Conservation (phyloP, 2,888 invertebrate species). For the Brenthis hecate region DNA sequence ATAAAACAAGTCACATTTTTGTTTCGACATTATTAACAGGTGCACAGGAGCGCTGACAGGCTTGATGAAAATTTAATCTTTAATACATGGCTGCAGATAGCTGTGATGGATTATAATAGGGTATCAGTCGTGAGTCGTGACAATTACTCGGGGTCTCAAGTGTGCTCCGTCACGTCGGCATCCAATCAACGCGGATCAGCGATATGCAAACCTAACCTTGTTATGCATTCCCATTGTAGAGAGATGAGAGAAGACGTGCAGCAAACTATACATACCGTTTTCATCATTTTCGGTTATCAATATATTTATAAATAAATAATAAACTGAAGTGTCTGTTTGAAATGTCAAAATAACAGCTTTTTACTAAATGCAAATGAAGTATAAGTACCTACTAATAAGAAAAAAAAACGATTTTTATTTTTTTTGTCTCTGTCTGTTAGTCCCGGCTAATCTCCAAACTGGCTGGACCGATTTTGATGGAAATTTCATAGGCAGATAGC, state of each 20-base stretch:
- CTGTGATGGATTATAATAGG: constrained; percentile 28
- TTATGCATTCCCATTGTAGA: constrained; percentile 17
- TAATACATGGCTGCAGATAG: constrained; percentile 26
- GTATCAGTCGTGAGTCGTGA: constrained; percentile 20
- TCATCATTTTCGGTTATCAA: too few relatives aligned
- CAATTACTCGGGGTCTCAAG: constrained; percentile 28
- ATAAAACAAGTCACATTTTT: constrained; percentile 16
- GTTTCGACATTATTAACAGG: constrained; percentile 22
- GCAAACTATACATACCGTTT: neutral
- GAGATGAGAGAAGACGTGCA: neutral
- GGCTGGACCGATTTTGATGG: too few relatives aligned
- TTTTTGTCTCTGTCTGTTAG: too few relatives aligned
- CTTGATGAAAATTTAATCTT: constrained; percentile 27
- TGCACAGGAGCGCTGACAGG: constrained; percentile 14
- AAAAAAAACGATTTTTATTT: too few relatives aligned
- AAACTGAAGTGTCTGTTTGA: too few relatives aligned
- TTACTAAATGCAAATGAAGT: too few relatives aligned
- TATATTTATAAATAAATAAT: too few relatives aligned
- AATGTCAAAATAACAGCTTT: too few relatives aligned
- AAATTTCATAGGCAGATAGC: too few relatives aligned
- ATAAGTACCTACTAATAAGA: too few relatives aligned
- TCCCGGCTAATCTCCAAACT: too few relatives aligned
- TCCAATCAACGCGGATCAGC: constrained; percentile 24
- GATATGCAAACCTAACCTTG: constrained; percentile 23
- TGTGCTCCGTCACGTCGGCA: constrained; percentile 20